phyloP scores from a whole-genome alignment of 2,113 vertebrate genomes.

The Crotalus helleri region DNA sequence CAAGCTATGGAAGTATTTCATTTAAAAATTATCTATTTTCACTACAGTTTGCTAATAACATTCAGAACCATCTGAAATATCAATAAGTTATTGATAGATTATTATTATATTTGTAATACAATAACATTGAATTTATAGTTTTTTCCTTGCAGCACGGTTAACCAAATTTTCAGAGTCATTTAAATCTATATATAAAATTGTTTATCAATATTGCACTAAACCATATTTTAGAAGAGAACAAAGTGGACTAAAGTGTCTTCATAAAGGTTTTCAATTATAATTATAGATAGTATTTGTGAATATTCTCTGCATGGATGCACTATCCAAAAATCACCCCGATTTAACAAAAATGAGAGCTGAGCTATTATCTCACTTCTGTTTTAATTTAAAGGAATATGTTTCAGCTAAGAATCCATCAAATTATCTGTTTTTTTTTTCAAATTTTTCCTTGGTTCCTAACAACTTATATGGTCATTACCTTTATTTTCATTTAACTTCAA shows the following conservation, averaged over 20 bases:
- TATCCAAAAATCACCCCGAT: conserved; percentile 59
- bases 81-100: conserved; percentile 18
- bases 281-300: conserved; percentile 60
- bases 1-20: not conserved
- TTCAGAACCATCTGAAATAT: conserved; percentile 11
- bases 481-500: conserved; percentile 61
- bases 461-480: conserved; percentile 62
- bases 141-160: not conserved
- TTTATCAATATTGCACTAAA: conserved; percentile 18
- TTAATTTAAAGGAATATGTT: conserved; percentile 66
- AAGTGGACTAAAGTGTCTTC: conserved; percentile 42
- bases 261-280: conserved; percentile 57
- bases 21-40: conserved; percentile 35
- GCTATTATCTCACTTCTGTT: conserved; percentile 62
- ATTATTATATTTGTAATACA: conserved; percentile 17
- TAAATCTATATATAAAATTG: conserved; percentile 16
- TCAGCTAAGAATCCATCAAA: conserved; percentile 64
- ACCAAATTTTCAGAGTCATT: conserved; percentile 30
- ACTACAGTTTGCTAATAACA: conserved; percentile 25
- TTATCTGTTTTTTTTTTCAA: conserved; percentile 55
- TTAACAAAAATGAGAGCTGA: conserved; percentile 53
- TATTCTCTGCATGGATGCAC: conserved; percentile 56
- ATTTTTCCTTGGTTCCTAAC: conserved; percentile 68
- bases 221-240: conserved; percentile 38
- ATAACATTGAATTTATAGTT: conserved; percentile 18